Evolutionary conservation across 2,113 vertebrate species (phyloP), one percentile per base, ranked within the genome.

Genomic region (Bujurquina vittata): DNA sequence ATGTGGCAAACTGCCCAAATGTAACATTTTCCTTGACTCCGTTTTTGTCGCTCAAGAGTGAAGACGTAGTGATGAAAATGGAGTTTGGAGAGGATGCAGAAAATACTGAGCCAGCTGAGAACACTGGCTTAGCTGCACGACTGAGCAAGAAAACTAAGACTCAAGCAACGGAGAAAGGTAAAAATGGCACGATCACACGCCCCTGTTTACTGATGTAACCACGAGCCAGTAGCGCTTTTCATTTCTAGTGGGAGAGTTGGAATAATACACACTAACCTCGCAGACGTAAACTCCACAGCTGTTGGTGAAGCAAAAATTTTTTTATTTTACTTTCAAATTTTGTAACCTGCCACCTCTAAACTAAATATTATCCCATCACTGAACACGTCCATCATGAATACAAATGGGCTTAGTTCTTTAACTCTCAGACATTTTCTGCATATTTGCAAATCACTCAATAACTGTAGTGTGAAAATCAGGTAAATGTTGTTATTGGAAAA

Each of bases 61-160:
- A 97, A 81, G 74, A 89, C 12, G 22, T 95, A 5, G 93, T 92
- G 72, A 77, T 92, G 69, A 97, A 96, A 92, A 95, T 92, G 92
- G 97, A 97, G 72, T 95, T 94, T 85, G 95, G 93, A 49, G 96
- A 95, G 2, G 95, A 94, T n/a, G 91, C 9, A 8, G 93, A 92
- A 46, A 83, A 88, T 1, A 2, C 6, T 3, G 79, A 52, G 26
- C 93, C 87, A 22, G 7, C 2, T 1, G 88, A 90, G 69, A 94
- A 94, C 69, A 67, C 73, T 0, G 90, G 81, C 46, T 91, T 97
- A 77, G 96, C 94, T 81, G 93, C 94, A 75, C 96, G 95, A 81
- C 77, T 98, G 26, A 22, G 0, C 1, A 96, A 95, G 90, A 98
- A 96, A 89, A 6, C 88, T 4, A 98, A 96, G 88, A 94, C 95